Base-by-base conservation (phyloP, 1,140 invertebrate genomes). In the Aplysia californica region DNA sequence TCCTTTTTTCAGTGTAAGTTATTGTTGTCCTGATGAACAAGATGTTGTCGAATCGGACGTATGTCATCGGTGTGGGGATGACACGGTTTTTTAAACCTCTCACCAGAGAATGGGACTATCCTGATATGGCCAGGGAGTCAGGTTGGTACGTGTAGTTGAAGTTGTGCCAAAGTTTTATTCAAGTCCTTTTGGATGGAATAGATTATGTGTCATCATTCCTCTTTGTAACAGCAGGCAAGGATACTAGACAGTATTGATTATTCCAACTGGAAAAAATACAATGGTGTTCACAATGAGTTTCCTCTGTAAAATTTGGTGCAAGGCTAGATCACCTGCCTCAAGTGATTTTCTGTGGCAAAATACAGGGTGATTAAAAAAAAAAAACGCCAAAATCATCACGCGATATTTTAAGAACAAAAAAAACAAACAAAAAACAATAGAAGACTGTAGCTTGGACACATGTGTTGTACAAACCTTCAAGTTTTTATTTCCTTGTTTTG, bases 31-130 rank as follows among this genome's bases (percentile, higher is more conserved):
- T 31, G 64, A 35, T 65, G 33, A 65, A 35, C n/a, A 35, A 31
- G 38, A n/a, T 10, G 31, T 55, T 29, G n/a, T 31, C 15, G 3
- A 29, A 18, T 55, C 68, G 90, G 81, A 96, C 98, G n/a, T 99
- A 94, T 90, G 96, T 99, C 65, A 92, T 98, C 80, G 97, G 97
- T 77, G 97, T 98, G 79, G 97, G 97, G 65, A 98, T 98, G 96
- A 99, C 97, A 20, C 98, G 94, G 91, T 97, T 97, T 90, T 93
- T 94, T 78, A 98, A 98, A 90, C 97, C 98, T 35, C 95, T 95
- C 39, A 91, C 93, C 76, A 91, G 93, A 44, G 91, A 95, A 78
- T 93, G 94, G 83, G 97, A 99, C 89, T 99, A 99, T 87, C 97
- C 97, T 0, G 93, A 97, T 80, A 95, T 99, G 93, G 96, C 94